Evolutionary conservation across 2,888 invertebrate genomes (phyloP), one percentile per base, ranked within the genome.

Genomic region (Linnaemya tessellans): DNA sequence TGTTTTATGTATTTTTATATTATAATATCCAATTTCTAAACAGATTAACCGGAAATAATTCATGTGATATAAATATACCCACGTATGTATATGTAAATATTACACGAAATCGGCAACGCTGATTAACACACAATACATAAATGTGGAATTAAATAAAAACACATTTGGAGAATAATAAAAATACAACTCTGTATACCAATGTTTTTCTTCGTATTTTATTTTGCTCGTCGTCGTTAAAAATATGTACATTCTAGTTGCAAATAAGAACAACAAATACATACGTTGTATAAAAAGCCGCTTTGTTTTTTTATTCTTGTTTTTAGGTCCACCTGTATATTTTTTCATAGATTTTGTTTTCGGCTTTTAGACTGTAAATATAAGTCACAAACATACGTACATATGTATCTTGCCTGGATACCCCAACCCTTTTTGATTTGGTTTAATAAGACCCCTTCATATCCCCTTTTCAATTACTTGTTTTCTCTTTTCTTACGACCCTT

Each of bases 281-380:
- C 81, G 18, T 25, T 87, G 87, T 89, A 89, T 87, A 89, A 88
- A 90, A 90, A 88, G 90, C 90, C 90, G 90, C 90, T 90, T 85
- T 90, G 89, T 90, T 89, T 89, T 87, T 68, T 41, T 7, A 35
- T 35, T 67, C 43, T 73, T 35, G 49, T 51, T 84, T 82, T 89
- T 88, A 62, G 75, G 84, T 84, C 82, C 84, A 82, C 84, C 86
- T 84, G 86, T 84, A 78, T 83, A 84, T 81, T 81, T 84, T 81
- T 75, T 30, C 30, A 58, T 75, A 75, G 49, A 79, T 79, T 78
- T 75, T 80, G 74, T 79, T 79, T 86, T 82, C 75, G 75, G 71
- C 75, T 73, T 78, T 74, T 62, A 74, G 15, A 60, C 13, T 65
- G 75, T 83, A 84, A 75, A 83, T 80, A 84, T 41, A 84, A 79